Evolutionary conservation across 2,113 vertebrate species (phyloP).

Genomic region (Macroglossus sobrinus): DNA sequence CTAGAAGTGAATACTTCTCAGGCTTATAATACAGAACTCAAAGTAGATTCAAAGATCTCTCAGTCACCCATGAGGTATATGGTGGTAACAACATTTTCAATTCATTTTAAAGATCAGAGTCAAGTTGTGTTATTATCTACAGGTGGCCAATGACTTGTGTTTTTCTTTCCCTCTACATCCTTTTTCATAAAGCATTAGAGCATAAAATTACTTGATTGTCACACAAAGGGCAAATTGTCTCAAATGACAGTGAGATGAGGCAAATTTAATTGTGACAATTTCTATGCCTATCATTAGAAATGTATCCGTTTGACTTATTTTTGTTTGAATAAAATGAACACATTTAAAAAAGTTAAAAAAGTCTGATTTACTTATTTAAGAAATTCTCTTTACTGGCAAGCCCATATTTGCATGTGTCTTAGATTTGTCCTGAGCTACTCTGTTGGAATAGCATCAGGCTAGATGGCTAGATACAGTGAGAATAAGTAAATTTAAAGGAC

Average conservation of each 20-base stretch:
- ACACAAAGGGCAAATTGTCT: constrained; percentile 59
- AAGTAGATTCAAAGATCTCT: not conserved
- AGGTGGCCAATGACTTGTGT: not conserved
- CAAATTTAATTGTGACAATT: constrained; percentile 60
- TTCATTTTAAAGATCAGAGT: not conserved
- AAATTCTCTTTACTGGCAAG: constrained; percentile 24
- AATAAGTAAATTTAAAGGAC: not conserved
- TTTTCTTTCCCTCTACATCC: not conserved
- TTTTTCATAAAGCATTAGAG: constrained; percentile 38
- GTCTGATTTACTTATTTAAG: constrained; percentile 43
- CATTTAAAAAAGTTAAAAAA: constrained; percentile 56
- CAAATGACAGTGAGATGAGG: constrained; percentile 49
- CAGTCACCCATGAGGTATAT: not conserved
- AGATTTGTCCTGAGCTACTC: not conserved
- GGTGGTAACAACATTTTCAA: not conserved
- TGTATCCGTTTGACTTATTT: constrained; percentile 43
- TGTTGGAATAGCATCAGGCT: not conserved
- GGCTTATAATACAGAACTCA: not conserved
- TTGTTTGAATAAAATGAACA: constrained; percentile 49
- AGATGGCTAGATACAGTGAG: not conserved
- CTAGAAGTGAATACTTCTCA: constrained; percentile 9
- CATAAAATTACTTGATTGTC: constrained; percentile 63
- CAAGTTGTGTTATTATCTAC: not conserved
- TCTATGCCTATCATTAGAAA: constrained; percentile 37
- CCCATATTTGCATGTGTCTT: not conserved